phyloP scores from a whole-genome alignment of 2,113 vertebrate species.

The Diadophis punctatus region DNA sequence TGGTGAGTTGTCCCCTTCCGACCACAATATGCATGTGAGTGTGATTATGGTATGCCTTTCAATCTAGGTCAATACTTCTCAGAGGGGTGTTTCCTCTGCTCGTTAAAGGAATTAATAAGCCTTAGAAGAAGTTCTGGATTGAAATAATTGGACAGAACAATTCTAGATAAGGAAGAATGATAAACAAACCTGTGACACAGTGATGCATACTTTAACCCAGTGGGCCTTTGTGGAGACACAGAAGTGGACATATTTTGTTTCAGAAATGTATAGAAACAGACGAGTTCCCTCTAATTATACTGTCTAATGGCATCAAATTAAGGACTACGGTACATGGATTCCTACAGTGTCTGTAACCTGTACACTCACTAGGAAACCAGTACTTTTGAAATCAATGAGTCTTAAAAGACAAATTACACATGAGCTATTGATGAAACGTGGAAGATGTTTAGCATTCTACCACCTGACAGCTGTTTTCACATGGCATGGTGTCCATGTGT shows the following conservation, averaged over 20 bases:
- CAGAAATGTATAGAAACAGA: not conserved
- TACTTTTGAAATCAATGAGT: slow-evolving; percentile 10
- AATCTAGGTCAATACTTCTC: slow-evolving; percentile 25
- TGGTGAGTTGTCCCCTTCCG: not conserved
- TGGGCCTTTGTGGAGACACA: slow-evolving; percentile 4
- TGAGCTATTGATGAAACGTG: not conserved
- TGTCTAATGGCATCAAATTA: not conserved
- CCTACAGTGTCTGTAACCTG: not conserved
- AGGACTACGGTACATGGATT: not conserved
- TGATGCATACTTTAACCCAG: not conserved
- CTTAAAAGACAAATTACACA: not conserved
- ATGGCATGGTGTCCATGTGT: not conserved
- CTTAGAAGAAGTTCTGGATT: not conserved
- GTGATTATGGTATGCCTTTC: slow-evolving; percentile 1
- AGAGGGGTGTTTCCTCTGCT: not conserved
- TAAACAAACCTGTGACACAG: not conserved
- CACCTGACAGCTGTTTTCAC: not conserved
- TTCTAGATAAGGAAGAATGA: not conserved
- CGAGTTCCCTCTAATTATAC: not conserved
- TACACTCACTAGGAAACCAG: not conserved
- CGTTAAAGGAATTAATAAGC: not conserved
- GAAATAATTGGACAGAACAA: not conserved
- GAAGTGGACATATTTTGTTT: not conserved
- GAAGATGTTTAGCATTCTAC: not conserved
- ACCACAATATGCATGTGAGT: not conserved